Evolutionary conservation across 2,113 vertebrate genomes (phyloP), one percentile per base, ranked within the genome.

Genomic region (Acrocephalus kingi): DNA sequence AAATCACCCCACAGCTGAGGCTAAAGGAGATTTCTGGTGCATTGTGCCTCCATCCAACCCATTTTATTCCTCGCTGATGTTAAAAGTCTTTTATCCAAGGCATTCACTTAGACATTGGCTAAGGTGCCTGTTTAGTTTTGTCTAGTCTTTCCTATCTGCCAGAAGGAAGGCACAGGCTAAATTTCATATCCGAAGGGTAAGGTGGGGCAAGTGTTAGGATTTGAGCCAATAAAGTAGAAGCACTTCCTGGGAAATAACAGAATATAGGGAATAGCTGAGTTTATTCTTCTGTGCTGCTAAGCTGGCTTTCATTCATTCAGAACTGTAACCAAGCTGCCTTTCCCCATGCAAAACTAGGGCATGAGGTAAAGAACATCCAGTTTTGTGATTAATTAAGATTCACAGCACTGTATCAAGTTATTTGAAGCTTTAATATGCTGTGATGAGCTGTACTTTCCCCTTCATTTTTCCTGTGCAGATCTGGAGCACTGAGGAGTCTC

Each of bases 371-470:
- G 80, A 37, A 72, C 78, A 69, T 85, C 55, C 73, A 86, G 43
- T 89, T 96, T 83, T 87, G 79, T 84, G 46, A 84, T 82, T 84
- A 87, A 89, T 93, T 96, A 93, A 91, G 55, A 87, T 77, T 85
- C 89, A 66, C 61, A 74, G 72, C 76, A 91, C 76, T 73, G 52
- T 91, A 51, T 90, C 72, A 37, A 64, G 83, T 81, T 89, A n/a
- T 92, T 64, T 92, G 86, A 89, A 92, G 73, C 79, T 54, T 68
- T 90, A 61, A 56, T 78, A 25, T 0, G 11, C 88, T 74, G 23
- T 75, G 92, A 90, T 87, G 63, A 85, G 82, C 90, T 89, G 52
- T 84, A 64, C 82, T 83, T 49, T 14, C 2, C 7, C 41, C 59
- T 23, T 27, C 12, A 4, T 91, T 95, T 89, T 92, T 93, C 37